phyloP scores from a whole-genome alignment of 1,140 invertebrate species.

The Drosophila tristis region DNA sequence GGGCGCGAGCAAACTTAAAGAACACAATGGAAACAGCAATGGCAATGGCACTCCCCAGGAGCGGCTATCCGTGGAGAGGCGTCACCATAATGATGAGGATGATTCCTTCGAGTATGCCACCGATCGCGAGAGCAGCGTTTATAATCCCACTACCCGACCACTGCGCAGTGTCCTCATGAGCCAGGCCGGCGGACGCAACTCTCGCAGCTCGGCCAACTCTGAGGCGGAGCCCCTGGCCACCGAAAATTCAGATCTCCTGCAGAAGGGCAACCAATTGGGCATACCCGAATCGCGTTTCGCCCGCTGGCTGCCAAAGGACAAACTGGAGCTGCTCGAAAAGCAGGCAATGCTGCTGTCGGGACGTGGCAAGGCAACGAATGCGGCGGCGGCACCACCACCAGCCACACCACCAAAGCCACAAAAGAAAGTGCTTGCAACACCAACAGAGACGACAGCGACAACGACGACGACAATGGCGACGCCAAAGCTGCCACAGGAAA shows the following conservation, averaged over 20 bases:
- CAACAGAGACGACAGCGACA: conserved; percentile 17
- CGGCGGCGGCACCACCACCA: conserved; percentile 27
- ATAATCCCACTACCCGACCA: conserved; percentile 76
- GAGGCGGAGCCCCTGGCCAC: conserved; percentile 12
- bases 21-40: conserved; percentile 47
- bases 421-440: conserved; percentile 18
- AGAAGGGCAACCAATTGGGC: conserved; percentile 76
- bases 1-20: conserved; percentile 61
- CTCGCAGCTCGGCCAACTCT: conserved; percentile 18
- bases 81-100: conserved; percentile 57
- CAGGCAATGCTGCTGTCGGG: conserved; percentile 74
- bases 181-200: conserved; percentile 67
- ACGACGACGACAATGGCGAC: conserved; percentile 31
- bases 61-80: conserved; percentile 64
- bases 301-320: conserved; percentile 81
- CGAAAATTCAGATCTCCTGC: conserved; percentile 63
- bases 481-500: conserved; percentile 71
- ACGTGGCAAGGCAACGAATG: conserved; percentile 28
- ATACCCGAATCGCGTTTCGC: conserved; percentile 79
- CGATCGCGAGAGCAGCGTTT: conserved; percentile 80
- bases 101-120: conserved; percentile 79
- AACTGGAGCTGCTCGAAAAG: conserved; percentile 75
- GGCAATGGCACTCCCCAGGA: conserved; percentile 39
- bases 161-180: conserved; percentile 65
- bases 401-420: conserved; percentile 50